Evolutionary conservation across 2,113 vertebrate species (phyloP), one percentile per base, ranked within the genome.

Genomic region (Eupsittula cactorum): DNA sequence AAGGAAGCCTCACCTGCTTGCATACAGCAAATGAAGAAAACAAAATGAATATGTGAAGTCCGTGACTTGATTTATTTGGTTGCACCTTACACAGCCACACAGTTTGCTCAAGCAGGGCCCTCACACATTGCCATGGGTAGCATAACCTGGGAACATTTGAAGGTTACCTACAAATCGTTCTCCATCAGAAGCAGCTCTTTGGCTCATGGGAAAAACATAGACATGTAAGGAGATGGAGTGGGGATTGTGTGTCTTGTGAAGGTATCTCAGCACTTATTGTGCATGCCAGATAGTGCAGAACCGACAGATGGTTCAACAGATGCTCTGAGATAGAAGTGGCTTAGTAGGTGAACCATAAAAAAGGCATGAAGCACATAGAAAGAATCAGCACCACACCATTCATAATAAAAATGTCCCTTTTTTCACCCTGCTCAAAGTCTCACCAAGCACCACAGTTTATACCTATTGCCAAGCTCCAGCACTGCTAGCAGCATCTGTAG

Each of bases 231-330:
- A 60, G 86, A 52, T 13, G 64, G 82, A 65, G 86, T 25, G 2
- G 65, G 86, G 83, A 24, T 6, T 5, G 44, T 24, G 35, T 7
- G 59, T 42, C 94, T 92, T 29, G 28, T 27, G 91, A n/a, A 70
- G 70, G 82, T 25, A 49, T 91, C 46, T 85, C 68, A 23, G 88
- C 76, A 42, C 90, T 69, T 13, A 31, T 11, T 25, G 71, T 44
- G 27, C 13, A 29, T 59, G 94, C 93, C 95, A 95, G 92, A 76
- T 59, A 93, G 93, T 15, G 53, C 94, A 71, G 93, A 92, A 65
- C 88, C 4, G 82, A 87, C 97, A 98, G 97, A 97, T 97, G 97
- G 97, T 19, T 13, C 59, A 91, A 55, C 96, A 98, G 98, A 96
- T 97, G 98, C 97, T 96, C 70, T 8, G 88, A 29, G 89, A 65